Percentiles rank a stretch among this genome's conserved stretches.
These are phyloP conservation scores for Myotis pilosus DNA, from an alignment of 2,797 vertebrate species.

Conservation along the genomic window DNA sequence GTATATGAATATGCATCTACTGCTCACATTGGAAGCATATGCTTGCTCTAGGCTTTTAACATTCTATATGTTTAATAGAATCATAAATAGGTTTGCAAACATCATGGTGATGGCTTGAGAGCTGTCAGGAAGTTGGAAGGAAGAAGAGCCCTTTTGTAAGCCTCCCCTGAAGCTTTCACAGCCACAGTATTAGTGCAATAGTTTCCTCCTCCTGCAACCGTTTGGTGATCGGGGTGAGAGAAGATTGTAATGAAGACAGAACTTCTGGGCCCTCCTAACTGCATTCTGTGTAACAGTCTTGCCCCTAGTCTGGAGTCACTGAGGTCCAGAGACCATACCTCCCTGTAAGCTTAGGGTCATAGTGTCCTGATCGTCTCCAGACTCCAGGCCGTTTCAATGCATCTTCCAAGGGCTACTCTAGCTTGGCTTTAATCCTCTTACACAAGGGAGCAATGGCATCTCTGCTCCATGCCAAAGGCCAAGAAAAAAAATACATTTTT, in stretches of 20 bases:
- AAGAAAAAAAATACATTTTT: slow-evolving; percentile 13
- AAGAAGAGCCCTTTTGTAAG: neutral
- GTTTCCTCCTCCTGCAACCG: neutral
- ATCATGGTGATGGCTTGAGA: neutral
- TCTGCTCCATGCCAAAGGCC: neutral
- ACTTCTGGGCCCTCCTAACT: neutral
- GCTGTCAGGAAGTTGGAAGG: slow-evolving; percentile 19
- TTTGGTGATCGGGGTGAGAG: neutral
- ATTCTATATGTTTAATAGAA: neutral
- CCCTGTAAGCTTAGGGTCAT: neutral
- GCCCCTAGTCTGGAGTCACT: neutral
- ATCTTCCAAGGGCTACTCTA: neutral
- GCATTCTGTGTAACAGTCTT: neutral
- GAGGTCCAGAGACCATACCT: neutral
- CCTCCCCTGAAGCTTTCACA: neutral
- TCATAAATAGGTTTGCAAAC: neutral
- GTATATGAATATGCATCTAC: neutral
- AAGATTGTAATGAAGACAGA: neutral
- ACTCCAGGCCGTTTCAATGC: neutral
- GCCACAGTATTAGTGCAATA: neutral
- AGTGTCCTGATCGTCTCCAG: neutral
- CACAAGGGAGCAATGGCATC: neutral
- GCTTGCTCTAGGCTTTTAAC: neutral
- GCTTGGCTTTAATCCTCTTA: neutral
- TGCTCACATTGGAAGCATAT: neutral